Percentiles rank a stretch among this genome's conserved stretches.
These are phyloP conservation scores for Melanerpes formicivorus DNA, from an alignment of 2,113 vertebrate genomes.

Conservation along the genomic window DNA sequence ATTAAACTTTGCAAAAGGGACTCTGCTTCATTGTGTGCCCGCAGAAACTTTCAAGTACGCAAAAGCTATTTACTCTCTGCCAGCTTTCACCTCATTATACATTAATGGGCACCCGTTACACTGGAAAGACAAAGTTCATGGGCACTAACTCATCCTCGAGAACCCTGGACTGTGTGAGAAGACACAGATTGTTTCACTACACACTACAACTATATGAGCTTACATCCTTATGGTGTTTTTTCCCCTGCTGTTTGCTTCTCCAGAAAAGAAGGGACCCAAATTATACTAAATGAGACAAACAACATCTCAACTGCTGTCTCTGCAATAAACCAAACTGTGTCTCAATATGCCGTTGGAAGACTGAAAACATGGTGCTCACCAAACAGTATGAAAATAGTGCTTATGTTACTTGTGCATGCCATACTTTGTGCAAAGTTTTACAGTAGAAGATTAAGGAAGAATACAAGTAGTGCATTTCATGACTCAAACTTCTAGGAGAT, in stretches of 20 bases:
- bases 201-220: neutral
- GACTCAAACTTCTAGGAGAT: neutral
- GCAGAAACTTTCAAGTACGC: neutral
- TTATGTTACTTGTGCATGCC: neutral
- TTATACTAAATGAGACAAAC: constrained; percentile 62
- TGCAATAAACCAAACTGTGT: constrained; percentile 46
- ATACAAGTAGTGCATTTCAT: neutral
- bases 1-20: neutral
- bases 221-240: constrained; percentile 43
- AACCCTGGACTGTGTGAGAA: neutral
- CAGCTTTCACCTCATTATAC: constrained; percentile 15
- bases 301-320: constrained; percentile 48
- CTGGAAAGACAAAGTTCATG: neutral
- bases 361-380: neutral
- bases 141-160: neutral
- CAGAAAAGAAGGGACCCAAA: constrained; percentile 44
- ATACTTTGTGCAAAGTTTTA: neutral
- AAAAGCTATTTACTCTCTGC: neutral
- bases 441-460: neutral
- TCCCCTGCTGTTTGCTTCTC: constrained; percentile 33
- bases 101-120: neutral
- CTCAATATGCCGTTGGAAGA: constrained; percentile 29
- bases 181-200: constrained; percentile 48
- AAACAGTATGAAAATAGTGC: neutral
- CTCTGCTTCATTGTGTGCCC: neutral